phyloP scores from a whole-genome alignment of 2,888 invertebrate genomes.

The Phoronis australis region DNA sequence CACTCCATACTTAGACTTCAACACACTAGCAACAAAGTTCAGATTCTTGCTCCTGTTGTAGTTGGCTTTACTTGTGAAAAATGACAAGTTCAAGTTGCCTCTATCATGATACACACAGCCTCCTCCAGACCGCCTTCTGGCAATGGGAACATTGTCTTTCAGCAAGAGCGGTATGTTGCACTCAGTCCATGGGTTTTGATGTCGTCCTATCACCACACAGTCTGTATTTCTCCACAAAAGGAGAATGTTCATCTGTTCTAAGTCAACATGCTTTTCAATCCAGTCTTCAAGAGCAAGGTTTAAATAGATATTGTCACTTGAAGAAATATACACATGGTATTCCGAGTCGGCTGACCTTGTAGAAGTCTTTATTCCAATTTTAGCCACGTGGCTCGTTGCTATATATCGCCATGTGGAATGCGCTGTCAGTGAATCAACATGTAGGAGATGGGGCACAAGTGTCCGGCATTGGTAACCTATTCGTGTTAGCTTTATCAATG shows the following conservation, averaged over 20 bases:
- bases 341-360: no score
- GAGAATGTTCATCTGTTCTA: constrained; percentile 70
- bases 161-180: constrained; percentile 69
- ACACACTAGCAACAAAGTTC: constrained; percentile 74
- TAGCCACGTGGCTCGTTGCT: no score
- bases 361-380: no score
- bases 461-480: no score
- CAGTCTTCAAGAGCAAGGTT: constrained; percentile 96
- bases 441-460: no score
- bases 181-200: constrained; percentile 96
- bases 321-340: constrained; percentile 91
- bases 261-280: constrained; percentile 83
- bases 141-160: constrained; percentile 68
- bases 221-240: constrained; percentile 91
- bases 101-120: constrained; percentile 95
- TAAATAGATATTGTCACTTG: constrained; percentile 81
- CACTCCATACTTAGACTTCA: constrained; percentile 77
- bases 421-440: no score
- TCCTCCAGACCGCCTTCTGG: constrained; percentile 87
- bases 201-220: constrained; percentile 89
- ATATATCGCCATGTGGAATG: no score
- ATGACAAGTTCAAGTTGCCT: constrained; percentile 69
- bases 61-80: constrained; percentile 76
- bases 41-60: constrained; percentile 86
- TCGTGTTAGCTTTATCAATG: no score